Evolutionary conservation across 2,797 vertebrate genomes (phyloP), one percentile per base, ranked within the genome.

Genomic region (Typhlichthys subterraneus): DNA sequence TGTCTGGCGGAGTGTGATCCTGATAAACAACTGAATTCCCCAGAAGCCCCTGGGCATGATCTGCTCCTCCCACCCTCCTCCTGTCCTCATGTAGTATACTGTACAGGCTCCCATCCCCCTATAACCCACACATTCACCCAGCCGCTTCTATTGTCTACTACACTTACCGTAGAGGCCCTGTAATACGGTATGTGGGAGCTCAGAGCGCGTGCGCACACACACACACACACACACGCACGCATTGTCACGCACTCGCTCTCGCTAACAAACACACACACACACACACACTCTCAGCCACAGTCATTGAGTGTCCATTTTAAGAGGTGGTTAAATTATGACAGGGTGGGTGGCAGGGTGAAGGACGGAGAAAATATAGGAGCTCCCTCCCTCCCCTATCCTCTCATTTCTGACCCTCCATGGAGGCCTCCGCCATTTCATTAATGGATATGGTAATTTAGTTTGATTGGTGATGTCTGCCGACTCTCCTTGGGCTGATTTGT

Each of bases 401-500:
- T 8, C 5, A 5, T 12, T 17, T 4, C 0, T 52, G 61, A 69
- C 47, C 72, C 57, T 52, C 59, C 6, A 14, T 4, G 0, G 14
- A 47, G 52, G 19, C 19, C 19, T 23, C 19, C 19, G 19, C 69
- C 68, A 69, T 75, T 79, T 79, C 76, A 54, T 83, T 89, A 90
- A 91, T 89, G 85, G 84, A 87, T 81, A 72, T 81, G 85, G 73
- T 87, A 77, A 87, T 89, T 38, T 77, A 71, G 79, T 70, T 81
- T 58, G 68, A 60, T 50, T 63, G 66, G 76, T 61, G 69, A 63
- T 63, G 76, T 86, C 83, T 53, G 62, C 58, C 54, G 19, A 42
- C 59, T 87, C 83, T 79, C 84, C 86, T 90, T 87, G 79, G 76
- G 77, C 83, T 88, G 88, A 91, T 91, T 90, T 89, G 88, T 63